Evolutionary conservation across 2,113 vertebrate species (phyloP).

Genomic region (Tonatia bakeri): DNA sequence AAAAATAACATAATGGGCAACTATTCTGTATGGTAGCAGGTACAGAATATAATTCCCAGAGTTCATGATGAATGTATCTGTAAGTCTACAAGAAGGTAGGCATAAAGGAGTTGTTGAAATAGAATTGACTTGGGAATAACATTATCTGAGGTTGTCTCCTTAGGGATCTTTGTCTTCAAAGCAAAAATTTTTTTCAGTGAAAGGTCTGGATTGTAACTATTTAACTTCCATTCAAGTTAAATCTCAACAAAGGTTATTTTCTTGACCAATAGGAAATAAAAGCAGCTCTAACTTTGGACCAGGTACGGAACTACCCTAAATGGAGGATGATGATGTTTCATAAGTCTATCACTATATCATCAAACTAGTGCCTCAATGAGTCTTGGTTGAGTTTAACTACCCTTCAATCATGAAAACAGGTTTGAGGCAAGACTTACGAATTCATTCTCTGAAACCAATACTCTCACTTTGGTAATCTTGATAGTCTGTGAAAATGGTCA

Average conservation of each 20-base stretch:
- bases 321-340: not conserved
- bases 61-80: not conserved
- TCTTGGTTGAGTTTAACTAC: not conserved
- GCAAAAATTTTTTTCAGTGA: not conserved
- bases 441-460: not conserved
- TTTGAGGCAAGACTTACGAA: not conserved
- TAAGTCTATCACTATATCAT: not conserved
- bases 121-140: not conserved
- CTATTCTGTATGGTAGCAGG: not conserved
- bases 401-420: not conserved
- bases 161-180: not conserved
- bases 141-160: not conserved
- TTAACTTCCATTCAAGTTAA: not conserved
- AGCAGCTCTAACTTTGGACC: not conserved
- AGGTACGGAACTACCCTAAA: not conserved
- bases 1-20: not conserved
- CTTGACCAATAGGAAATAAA: not conserved
- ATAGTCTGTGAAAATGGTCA: not conserved
- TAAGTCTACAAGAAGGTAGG: not conserved
- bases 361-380: not conserved
- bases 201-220: not conserved
- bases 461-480: not conserved
- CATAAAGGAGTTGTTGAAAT: not conserved
- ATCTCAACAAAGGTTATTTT: not conserved
- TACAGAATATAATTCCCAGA: not conserved